phyloP scores from a whole-genome alignment of 2,797 vertebrate species.

The Ispidina picta region DNA sequence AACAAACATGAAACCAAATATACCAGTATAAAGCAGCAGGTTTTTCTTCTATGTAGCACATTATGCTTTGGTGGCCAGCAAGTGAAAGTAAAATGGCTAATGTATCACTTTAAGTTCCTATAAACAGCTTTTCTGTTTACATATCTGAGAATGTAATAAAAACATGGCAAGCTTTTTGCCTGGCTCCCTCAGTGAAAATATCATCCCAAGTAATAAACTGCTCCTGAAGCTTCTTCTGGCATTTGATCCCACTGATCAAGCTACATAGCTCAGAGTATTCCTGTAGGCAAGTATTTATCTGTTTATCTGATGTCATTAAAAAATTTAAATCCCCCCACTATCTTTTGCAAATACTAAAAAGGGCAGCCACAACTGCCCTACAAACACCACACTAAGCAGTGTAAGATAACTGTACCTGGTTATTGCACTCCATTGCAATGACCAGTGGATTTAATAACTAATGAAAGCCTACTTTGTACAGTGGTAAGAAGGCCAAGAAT shows the following conservation, averaged over 20 bases:
- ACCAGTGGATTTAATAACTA: background rate
- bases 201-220: slow-evolving; percentile 18
- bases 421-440: background rate
- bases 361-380: background rate
- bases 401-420: background rate
- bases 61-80: background rate
- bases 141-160: slow-evolving; percentile 4
- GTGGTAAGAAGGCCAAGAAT: background rate
- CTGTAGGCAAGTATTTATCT: slow-evolving; percentile 5
- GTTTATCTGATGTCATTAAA: background rate
- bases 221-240: background rate
- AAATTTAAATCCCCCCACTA: background rate
- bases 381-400: background rate
- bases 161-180: background rate
- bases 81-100: background rate
- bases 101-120: background rate
- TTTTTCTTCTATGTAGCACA: background rate
- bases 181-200: background rate
- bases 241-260: background rate
- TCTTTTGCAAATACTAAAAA: background rate
- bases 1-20: background rate
- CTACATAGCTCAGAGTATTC: background rate
- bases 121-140: background rate
- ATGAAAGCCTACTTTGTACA: background rate
- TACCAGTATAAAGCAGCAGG: background rate